These are phyloP conservation scores for Galagoides demidoff DNA, from an alignment of 2,797 vertebrate species.

Conservation along the genomic window DNA sequence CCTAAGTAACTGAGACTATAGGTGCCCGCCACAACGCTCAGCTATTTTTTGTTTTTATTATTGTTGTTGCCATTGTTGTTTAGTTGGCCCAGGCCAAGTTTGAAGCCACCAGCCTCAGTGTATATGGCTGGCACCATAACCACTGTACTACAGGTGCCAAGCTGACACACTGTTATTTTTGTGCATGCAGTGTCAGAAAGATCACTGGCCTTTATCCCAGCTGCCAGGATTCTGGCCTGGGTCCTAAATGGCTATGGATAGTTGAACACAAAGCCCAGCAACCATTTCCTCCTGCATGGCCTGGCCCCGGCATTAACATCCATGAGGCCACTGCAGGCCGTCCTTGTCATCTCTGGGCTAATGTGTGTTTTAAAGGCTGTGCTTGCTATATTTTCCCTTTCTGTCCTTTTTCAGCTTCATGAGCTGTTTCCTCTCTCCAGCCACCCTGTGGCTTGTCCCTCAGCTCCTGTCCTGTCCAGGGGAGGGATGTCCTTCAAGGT, in stretches of 20 bases:
- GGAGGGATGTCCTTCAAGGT: not conserved
- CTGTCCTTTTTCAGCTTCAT: not conserved
- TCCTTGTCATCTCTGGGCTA: too few relatives aligned
- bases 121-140: too few relatives aligned
- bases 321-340: not conserved
- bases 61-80: too few relatives aligned
- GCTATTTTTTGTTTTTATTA: too few relatives aligned
- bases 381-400: not conserved
- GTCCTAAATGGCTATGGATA: fast-evolving
- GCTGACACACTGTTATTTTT: not conserved
- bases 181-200: not conserved
- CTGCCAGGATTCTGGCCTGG: not conserved
- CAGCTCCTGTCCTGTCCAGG: fast-evolving
- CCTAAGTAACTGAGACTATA: too few relatives aligned
- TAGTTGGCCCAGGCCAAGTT: too few relatives aligned
- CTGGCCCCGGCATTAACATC: too few relatives aligned
- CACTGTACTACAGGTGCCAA: too few relatives aligned
- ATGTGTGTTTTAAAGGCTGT: too few relatives aligned
- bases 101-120: too few relatives aligned
- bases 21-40: too few relatives aligned
- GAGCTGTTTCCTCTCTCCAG: fast-evolving
- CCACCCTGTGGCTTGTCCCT: fast-evolving
- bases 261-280: not conserved
- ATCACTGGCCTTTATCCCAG: not conserved
- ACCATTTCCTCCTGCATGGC: too few relatives aligned